phyloP scores from a whole-genome alignment of 2,888 invertebrate genomes.

The Parthenolecanium corni region DNA sequence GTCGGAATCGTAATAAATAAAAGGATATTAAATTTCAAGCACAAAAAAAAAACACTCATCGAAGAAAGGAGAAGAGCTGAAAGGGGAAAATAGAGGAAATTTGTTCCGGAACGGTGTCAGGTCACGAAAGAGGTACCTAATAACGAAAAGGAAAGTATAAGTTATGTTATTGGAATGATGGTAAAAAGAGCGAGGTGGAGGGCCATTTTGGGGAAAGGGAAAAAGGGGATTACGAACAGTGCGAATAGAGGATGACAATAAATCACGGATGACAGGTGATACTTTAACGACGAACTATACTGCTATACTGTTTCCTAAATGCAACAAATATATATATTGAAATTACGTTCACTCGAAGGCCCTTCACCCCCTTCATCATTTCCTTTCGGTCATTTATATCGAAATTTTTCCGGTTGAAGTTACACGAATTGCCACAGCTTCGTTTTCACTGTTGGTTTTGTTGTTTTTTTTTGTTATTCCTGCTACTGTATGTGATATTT shows the following conservation, averaged over 20 bases:
- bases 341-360: no score
- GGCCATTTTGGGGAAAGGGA: neutral
- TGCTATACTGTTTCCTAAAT: slow-evolving; percentile 2
- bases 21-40: slow-evolving; percentile 24
- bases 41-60: neutral
- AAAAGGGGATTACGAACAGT: slow-evolving; percentile 12
- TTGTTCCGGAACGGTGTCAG: slow-evolving; percentile 25
- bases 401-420: no score
- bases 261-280: slow-evolving; percentile 24
- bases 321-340: slow-evolving; percentile 17
- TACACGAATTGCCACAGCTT: no score
- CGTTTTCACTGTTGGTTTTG: no score
- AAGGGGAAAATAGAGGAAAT: slow-evolving; percentile 2
- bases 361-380: no score
- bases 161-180: slow-evolving; percentile 11
- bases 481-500: no score
- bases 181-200: no score
- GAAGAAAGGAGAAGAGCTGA: neutral
- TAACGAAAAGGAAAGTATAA: slow-evolving; percentile 26
- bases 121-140: slow-evolving; percentile 16
- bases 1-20: slow-evolving; percentile 22
- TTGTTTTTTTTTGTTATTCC: no score
- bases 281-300: slow-evolving; percentile 13
- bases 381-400: no score
- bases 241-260: slow-evolving; percentile 14